These are phyloP conservation scores for Apis florea DNA, from an alignment of 1,140 invertebrate species.

Conservation along the genomic window DNA sequence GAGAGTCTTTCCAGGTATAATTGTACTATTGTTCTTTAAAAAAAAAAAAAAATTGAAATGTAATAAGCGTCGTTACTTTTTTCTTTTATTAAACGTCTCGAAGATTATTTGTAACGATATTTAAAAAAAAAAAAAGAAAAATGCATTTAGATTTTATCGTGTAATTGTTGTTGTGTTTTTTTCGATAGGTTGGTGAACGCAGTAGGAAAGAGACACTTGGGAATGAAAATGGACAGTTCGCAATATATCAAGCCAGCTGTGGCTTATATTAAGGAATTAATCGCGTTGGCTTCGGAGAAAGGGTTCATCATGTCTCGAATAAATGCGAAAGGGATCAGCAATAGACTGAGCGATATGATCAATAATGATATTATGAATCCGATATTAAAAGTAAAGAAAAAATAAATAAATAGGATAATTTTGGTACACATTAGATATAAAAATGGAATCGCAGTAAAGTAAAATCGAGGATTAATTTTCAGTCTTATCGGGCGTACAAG, in stretches of 20 bases:
- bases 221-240: conserved; percentile 86
- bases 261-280: conserved; percentile 85
- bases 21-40: too few species aligned
- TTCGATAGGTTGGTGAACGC: conserved; percentile 83
- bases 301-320: conserved; percentile 83
- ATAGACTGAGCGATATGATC: conserved; percentile 87
- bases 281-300: conserved; percentile 85
- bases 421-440: too few species aligned
- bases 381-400: conserved; percentile 1
- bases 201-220: conserved; percentile 85
- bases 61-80: too few species aligned
- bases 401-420: not conserved
- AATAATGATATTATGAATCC: conserved; percentile 81
- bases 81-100: too few species aligned
- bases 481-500: conserved; percentile 87
- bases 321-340: conserved; percentile 85
- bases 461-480: not conserved
- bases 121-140: too few species aligned
- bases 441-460: not conserved
- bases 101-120: too few species aligned
- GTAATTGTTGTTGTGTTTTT: not conserved
- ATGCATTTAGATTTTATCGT: not conserved
- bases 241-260: conserved; percentile 88
- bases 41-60: too few species aligned
- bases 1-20: conserved; percentile 83